Percentiles rank a stretch among this genome's conserved stretches.
Conservation (phyloP, 1,140 invertebrate species). For the Pollicipes pollicipes region DNA sequence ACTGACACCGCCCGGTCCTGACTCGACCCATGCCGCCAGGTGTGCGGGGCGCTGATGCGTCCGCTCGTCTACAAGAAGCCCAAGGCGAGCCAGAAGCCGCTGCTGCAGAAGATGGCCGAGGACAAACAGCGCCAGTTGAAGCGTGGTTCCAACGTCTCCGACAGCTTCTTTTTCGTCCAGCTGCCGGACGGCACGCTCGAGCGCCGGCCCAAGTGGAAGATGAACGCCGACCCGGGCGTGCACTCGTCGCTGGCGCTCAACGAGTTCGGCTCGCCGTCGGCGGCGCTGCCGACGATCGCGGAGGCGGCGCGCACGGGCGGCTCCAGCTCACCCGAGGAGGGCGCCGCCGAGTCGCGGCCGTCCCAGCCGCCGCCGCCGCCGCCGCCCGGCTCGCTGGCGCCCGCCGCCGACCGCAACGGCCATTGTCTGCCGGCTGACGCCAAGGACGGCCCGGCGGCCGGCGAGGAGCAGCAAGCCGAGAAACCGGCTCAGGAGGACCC, state of each 20-base stretch:
- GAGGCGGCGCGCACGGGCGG: constrained; percentile 33
- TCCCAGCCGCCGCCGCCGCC: constrained; percentile 6
- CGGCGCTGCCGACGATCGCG: constrained; percentile 65
- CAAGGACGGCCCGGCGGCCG: too few species aligned
- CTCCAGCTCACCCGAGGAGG: neutral
- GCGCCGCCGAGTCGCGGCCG: constrained; percentile 4
- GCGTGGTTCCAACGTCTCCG: constrained; percentile 64
- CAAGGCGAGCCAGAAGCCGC: constrained; percentile 23
- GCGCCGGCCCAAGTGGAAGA: constrained; percentile 46
- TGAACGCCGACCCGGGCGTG: constrained; percentile 76
- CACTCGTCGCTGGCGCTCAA: constrained; percentile 79
- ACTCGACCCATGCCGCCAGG: constrained; percentile 22
- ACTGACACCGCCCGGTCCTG: too few species aligned
- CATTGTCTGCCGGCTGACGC: too few species aligned
- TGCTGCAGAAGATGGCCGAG: constrained; percentile 71
- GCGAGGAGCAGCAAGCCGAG: too few species aligned
- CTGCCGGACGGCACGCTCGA: constrained; percentile 75
- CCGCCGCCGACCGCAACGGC: too few species aligned
- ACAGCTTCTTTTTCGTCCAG: constrained; percentile 67
- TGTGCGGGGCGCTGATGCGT: constrained; percentile 85
- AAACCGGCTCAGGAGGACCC: too few species aligned
- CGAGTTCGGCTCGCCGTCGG: constrained; percentile 29
- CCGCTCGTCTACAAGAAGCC: constrained; percentile 52
- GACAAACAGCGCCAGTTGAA: constrained; percentile 60
- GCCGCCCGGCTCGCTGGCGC: neutral